Base-by-base conservation (phyloP, 1,140 invertebrate species). In the Linepithema humile region DNA sequence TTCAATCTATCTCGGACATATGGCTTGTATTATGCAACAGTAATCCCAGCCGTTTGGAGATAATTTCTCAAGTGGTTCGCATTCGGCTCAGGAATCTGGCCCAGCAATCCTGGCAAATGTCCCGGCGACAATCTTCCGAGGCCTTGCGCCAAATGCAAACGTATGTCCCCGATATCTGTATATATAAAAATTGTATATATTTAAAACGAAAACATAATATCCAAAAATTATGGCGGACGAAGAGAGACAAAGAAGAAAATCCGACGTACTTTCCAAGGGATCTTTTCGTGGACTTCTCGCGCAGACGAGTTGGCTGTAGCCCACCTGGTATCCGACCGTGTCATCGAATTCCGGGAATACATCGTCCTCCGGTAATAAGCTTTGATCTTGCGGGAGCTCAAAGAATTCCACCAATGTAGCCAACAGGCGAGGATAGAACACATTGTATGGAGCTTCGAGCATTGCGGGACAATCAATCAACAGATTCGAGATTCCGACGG, bases 241-340 rank as follows among this genome's bases (percentile, higher is more conserved):
- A 26, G 60, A 20, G 38, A 43, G 59, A 45, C 12, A 48, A 40
- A 10, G 26, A 75, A 57, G 7, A 40, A 35, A 26, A 23, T n/a
- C 32, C 15, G 57, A 92, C 91, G 82, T 93, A 96, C 95, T 95
- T 94, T 94, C 95, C 72, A 95, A 95, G 23, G 97, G 97, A 95
- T 99, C 98, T 82, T 95, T 94, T 85, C 96, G 95, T 38, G 95
- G 94, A 92, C 96, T 97, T 62, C 96, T 96, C 0, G 98, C 98
- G 95, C 97, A 99, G 15, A 97, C 95, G 0, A 99, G 95, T 92
- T 98, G 97, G 15, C 97, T 97, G 92, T 98, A 99, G 57, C 97
- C 96, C 23, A 97, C 97, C 94, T 99, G 98, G 94, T 98, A 99
- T 26, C 97, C 97, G 75, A 96, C 95, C 67, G 96, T 95, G 92